phyloP scores from a whole-genome alignment of 2,113 vertebrate species.

The Cyprinus carpio region DNA sequence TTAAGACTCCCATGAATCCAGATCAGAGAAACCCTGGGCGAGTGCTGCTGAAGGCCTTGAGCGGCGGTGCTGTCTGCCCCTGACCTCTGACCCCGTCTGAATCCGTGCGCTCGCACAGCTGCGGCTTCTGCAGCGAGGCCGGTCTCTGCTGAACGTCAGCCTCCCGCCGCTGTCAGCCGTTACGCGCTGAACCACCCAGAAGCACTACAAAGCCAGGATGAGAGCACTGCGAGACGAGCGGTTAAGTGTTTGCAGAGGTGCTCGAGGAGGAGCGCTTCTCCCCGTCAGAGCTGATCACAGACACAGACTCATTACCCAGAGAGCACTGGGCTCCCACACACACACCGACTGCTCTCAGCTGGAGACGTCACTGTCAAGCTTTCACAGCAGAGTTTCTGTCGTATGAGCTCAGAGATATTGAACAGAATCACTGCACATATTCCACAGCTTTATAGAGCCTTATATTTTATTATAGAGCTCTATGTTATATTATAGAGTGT shows the following conservation, averaged over 20 bases:
- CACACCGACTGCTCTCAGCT: background rate
- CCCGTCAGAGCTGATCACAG: background rate
- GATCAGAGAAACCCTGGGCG: background rate
- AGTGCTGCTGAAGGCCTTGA: too few species aligned
- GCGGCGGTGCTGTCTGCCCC: background rate
- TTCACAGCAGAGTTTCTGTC: too few species aligned
- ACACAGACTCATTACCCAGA: background rate
- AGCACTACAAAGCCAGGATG: constrained; percentile 65
- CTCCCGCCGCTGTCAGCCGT: background rate
- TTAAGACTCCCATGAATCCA: background rate
- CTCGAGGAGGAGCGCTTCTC: background rate
- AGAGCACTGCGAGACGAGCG: background rate
- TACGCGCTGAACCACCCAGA: constrained; percentile 61
- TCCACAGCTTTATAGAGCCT: background rate
- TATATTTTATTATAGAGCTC: too few species aligned
- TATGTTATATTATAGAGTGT: too few species aligned
- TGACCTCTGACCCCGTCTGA: constrained; percentile 15
- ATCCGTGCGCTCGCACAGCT: background rate
- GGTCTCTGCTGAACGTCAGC: constrained; percentile 9
- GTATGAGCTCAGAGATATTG: background rate
- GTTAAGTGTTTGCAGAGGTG: constrained; percentile 48
- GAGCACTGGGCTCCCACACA: background rate
- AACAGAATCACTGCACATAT: background rate
- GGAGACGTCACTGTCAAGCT: background rate
- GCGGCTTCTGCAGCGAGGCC: background rate